These are phyloP conservation scores for Verasper variegatus DNA, from an alignment of 2,113 vertebrate genomes.

Conservation along the genomic window DNA sequence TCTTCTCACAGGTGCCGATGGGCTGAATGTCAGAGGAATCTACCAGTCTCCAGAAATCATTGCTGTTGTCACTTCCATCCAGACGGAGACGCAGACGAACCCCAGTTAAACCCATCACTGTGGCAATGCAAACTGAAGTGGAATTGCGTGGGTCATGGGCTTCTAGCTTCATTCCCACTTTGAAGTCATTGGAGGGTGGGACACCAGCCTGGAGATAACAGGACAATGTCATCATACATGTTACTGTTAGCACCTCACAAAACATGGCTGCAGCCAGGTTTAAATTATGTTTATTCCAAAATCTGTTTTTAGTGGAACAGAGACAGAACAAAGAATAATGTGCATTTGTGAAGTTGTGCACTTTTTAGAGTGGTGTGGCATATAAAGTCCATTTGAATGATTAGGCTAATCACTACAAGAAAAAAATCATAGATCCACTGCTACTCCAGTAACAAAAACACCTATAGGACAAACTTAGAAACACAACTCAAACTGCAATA, in stretches of 20 bases:
- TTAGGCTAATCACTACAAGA: too few species aligned
- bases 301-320: neutral
- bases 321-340: neutral
- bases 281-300: neutral
- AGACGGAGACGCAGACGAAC: slow-evolving; percentile 90
- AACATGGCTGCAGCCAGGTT: neutral
- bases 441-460: too few species aligned
- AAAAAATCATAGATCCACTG: too few species aligned
- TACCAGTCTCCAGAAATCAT: slow-evolving; percentile 97
- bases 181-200: slow-evolving; percentile 94
- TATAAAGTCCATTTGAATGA: too few species aligned
- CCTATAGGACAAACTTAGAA: neutral
- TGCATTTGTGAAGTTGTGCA: neutral
- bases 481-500: neutral
- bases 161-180: slow-evolving; percentile 97
- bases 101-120: slow-evolving; percentile 91
- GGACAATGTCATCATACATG: slow-evolving; percentile 5
- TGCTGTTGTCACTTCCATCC: slow-evolving; percentile 95
- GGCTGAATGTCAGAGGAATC: slow-evolving; percentile 97
- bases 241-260: neutral
- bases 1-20: slow-evolving; percentile 94
- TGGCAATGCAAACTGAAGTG: slow-evolving; percentile 93
- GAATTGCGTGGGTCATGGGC: slow-evolving; percentile 92
- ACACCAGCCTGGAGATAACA: slow-evolving; percentile 84
- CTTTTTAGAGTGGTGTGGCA: too few species aligned